These are phyloP conservation scores for Tetragnatha montana DNA, from an alignment of 2,888 invertebrate genomes.

Conservation along the genomic window DNA sequence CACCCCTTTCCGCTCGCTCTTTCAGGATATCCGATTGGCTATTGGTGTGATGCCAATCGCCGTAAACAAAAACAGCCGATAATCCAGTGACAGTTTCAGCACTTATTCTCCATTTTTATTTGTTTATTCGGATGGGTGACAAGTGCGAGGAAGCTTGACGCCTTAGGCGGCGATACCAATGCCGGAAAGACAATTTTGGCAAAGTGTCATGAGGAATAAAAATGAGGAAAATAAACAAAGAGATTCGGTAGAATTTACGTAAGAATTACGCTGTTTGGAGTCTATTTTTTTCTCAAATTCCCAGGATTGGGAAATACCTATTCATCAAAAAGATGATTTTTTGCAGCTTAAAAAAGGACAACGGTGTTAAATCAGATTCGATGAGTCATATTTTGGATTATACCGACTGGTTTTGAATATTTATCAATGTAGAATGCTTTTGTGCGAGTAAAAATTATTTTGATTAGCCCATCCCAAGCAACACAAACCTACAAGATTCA, in stretches of 20 bases:
- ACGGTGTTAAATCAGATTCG: too few relatives aligned
- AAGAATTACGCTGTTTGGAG: background rate
- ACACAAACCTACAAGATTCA: too few relatives aligned
- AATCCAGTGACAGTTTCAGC: background rate
- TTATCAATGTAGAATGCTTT: too few relatives aligned
- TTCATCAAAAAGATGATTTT: too few relatives aligned
- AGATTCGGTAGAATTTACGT: background rate
- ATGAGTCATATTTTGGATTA: too few relatives aligned
- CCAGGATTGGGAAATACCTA: too few relatives aligned
- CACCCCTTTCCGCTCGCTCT: background rate
- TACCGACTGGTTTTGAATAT: too few relatives aligned
- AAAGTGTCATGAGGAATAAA: background rate
- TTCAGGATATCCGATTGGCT: background rate
- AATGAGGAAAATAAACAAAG: background rate
- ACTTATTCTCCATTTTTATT: background rate
- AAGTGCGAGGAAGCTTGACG: background rate
- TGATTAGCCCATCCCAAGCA: too few relatives aligned
- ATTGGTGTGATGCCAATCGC: background rate
- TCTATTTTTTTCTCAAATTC: too few relatives aligned
- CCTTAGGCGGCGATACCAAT: background rate
- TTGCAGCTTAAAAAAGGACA: too few relatives aligned
- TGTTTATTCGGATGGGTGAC: background rate
- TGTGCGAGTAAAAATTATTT: too few relatives aligned
- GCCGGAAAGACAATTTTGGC: background rate
- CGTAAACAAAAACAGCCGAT: background rate